phyloP scores from a whole-genome alignment of 2,888 invertebrate species.

The Eumacrocentrus americanus region DNA sequence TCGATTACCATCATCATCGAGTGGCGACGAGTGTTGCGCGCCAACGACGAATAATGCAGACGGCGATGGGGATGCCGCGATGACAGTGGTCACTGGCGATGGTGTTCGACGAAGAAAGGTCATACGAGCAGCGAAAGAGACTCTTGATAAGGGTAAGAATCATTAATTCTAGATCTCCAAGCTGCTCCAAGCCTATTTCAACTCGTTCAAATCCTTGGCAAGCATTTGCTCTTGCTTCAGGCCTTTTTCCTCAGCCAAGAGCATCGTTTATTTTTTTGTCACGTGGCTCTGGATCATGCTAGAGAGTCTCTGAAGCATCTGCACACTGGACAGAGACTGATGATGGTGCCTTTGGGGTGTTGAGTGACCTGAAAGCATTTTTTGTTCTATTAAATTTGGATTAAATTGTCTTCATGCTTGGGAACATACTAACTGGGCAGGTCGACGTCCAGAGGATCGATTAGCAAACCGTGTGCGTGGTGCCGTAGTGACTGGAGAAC shows the following conservation, averaged over 20 bases:
- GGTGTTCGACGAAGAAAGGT: constrained; percentile 64
- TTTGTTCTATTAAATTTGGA: background rate
- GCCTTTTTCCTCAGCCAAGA: background rate
- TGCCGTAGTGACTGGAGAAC: background rate
- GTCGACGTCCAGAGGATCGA: background rate
- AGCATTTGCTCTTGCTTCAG: too few species aligned
- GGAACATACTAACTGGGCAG: background rate
- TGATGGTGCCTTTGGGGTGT: background rate
- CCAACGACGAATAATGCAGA: constrained; percentile 31
- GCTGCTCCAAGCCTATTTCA: background rate
- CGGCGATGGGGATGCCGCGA: constrained; percentile 43
- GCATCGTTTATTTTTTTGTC: background rate
- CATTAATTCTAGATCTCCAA: too few species aligned
- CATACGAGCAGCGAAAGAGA: constrained; percentile 67
- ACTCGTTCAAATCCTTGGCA: background rate
- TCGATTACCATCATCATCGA: constrained; percentile 19
- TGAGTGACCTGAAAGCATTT: background rate
- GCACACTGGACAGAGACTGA: background rate
- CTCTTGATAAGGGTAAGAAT: constrained; percentile 65
- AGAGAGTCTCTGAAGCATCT: background rate
- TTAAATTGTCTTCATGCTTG: background rate
- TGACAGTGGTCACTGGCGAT: constrained; percentile 49
- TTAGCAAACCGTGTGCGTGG: background rate
- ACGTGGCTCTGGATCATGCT: background rate
- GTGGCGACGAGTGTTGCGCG: constrained; percentile 20